phyloP scores from a whole-genome alignment of 37 sponge, comb jelly and placozoan species.

The Eunapius fragilis region DNA sequence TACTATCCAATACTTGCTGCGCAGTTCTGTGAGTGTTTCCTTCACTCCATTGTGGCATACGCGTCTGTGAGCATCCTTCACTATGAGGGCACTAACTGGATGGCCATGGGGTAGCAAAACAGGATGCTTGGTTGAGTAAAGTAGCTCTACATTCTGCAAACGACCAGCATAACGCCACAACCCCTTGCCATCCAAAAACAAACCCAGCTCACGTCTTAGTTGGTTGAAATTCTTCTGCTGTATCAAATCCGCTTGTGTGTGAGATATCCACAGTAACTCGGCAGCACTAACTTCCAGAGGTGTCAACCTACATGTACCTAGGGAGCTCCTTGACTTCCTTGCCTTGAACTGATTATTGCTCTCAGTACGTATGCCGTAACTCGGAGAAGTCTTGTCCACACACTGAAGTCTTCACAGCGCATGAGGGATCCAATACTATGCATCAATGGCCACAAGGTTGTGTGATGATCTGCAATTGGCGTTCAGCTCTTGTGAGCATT shows the following conservation, averaged over 20 bases:
- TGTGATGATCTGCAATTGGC: conserved; percentile 7
- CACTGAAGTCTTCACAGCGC: conserved; percentile 15
- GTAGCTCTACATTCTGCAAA: neutral
- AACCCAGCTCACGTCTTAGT: neutral
- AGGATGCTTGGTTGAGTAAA: conserved; percentile 1
- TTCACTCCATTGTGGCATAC: conserved; percentile 1
- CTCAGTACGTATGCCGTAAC: conserved; percentile 53
- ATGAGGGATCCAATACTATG: conserved; percentile 14
- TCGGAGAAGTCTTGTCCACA: conserved; percentile 36
- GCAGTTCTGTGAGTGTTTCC: conserved; percentile 9
- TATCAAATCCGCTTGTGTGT: conserved; percentile 18
- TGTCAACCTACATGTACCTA: conserved; percentile 10
- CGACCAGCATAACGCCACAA: conserved; percentile 38
- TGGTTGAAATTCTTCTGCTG: conserved; percentile 28
- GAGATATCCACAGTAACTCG: conserved; percentile 33
- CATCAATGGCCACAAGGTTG: neutral
- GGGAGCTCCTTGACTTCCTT: neutral
- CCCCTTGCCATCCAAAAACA: conserved; percentile 5
- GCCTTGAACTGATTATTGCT: conserved; percentile 37
- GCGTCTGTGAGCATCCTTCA: neutral
- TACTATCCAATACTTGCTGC: conserved; percentile 9
- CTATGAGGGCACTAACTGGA: neutral
- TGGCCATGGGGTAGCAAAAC: conserved; percentile 12
- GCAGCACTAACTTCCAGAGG: conserved; percentile 19
- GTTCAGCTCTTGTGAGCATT: conserved; percentile 25